These are phyloP conservation scores for Monomorium pharaonis DNA, from an alignment of 1,140 invertebrate species.

Conservation along the genomic window DNA sequence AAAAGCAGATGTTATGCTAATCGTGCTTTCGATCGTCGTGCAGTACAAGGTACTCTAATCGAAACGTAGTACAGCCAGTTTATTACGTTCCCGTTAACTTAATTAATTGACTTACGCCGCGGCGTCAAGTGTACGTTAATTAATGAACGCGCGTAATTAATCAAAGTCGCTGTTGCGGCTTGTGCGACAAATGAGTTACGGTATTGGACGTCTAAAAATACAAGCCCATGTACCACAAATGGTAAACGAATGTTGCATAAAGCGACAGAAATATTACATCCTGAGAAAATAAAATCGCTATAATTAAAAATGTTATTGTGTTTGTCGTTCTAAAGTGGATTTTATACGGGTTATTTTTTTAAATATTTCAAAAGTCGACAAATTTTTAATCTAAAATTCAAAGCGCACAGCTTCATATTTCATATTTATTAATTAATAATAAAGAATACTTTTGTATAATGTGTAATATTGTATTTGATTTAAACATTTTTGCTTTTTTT, in stretches of 20 bases:
- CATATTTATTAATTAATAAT: neutral
- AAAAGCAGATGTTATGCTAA: conserved; percentile 65
- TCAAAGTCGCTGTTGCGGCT: conserved; percentile 55
- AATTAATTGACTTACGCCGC: conserved; percentile 74
- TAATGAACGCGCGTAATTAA: conserved; percentile 68
- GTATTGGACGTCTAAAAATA: conserved; percentile 40
- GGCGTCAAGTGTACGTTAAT: conserved; percentile 67
- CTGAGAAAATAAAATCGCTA: neutral
- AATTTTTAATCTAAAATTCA: conserved; percentile 6
- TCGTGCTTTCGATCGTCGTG: conserved; percentile 59
- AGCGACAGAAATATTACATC: neutral
- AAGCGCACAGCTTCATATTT: neutral
- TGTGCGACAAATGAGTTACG: conserved; percentile 53
- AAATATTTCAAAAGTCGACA: neutral
- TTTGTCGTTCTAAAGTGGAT: neutral
- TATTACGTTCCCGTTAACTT: conserved; percentile 67
- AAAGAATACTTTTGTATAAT: neutral
- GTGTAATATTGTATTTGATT: neutral
- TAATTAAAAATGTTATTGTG: conserved; percentile 48
- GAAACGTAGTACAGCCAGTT: conserved; percentile 57
- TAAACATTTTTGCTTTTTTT: conserved; percentile 2
- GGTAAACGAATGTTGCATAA: neutral
- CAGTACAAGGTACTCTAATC: conserved; percentile 59
- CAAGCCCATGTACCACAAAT: neutral
- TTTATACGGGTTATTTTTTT: no score